These are phyloP conservation scores for Lineus longissimus DNA, from an alignment of 1,140 invertebrate species.

Conservation along the genomic window DNA sequence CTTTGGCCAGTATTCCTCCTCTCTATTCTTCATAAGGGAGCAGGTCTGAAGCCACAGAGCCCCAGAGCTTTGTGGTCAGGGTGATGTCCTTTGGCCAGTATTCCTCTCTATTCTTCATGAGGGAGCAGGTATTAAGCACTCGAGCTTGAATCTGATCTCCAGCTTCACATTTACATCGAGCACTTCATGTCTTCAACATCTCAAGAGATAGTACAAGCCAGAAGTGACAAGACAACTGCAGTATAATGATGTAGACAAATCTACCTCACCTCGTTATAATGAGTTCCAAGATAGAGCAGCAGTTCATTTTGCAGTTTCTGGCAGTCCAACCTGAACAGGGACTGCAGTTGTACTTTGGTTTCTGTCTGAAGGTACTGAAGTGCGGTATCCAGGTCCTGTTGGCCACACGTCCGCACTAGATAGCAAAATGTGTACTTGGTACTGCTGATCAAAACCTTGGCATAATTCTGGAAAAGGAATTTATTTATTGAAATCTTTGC, in stretches of 20 bases:
- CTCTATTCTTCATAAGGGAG: no score
- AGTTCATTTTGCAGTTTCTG: conserved; percentile 51
- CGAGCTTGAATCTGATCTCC: no score
- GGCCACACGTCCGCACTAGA: conserved; percentile 46
- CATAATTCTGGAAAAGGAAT: conserved; percentile 35
- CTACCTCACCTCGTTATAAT: conserved; percentile 48
- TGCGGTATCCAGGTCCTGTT: conserved; percentile 42
- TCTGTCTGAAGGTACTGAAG: conserved; percentile 44
- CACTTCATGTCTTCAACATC: not conserved
- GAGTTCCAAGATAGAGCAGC: conserved; percentile 45
- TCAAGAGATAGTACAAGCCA: not conserved
- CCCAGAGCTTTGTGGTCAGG: no score
- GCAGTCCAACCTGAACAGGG: conserved; percentile 44
- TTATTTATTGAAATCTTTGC: no score
- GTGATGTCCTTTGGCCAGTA: no score
- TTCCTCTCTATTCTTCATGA: no score
- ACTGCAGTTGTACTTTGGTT: conserved; percentile 45
- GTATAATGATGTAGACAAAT: no score
- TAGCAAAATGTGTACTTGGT: conserved; percentile 53
- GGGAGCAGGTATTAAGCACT: no score
- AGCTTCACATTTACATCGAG: not conserved
- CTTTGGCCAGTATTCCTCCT: no score
- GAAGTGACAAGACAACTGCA: no score
- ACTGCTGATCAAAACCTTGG: conserved; percentile 45
- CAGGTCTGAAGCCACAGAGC: no score